Evolutionary conservation across 2,888 invertebrate species (phyloP).

Genomic region (Tenthredo livida): DNA sequence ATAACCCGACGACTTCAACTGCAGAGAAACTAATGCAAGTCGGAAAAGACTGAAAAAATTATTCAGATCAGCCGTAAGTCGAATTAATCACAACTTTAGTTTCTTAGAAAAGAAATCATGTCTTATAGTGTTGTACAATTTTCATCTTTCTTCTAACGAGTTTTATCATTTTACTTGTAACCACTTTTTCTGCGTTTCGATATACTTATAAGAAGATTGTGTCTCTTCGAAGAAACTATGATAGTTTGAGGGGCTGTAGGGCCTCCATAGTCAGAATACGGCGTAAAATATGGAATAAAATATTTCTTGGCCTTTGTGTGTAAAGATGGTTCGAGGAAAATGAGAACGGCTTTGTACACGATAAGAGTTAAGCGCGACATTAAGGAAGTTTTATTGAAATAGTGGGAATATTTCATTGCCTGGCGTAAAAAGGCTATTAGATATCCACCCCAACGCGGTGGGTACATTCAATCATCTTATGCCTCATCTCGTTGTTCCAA

Average conservation of each 20-base stretch:
- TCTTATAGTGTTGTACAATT: not conserved
- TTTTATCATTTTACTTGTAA: not conserved
- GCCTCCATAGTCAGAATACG: not conserved
- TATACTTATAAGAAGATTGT: not conserved
- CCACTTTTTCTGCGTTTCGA: not conserved
- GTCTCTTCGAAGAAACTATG: not conserved
- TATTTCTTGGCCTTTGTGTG: slow-evolving; percentile 12
- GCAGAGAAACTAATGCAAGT: not conserved
- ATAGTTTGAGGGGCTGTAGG: not conserved
- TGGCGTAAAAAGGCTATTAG: slow-evolving; percentile 50
- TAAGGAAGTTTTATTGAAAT: slow-evolving; percentile 51
- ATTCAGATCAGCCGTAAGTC: not conserved
- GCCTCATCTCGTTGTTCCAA: slow-evolving; percentile 50
- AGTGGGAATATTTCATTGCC: slow-evolving; percentile 46
- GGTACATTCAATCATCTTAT: slow-evolving; percentile 45
- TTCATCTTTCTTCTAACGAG: not conserved
- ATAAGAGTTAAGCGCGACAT: slow-evolving; percentile 41
- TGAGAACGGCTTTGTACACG: slow-evolving; percentile 26
- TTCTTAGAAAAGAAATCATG: not conserved
- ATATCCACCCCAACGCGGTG: slow-evolving; percentile 45
- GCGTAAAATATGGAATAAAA: not conserved
- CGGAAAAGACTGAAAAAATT: not conserved
- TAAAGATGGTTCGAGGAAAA: not conserved
- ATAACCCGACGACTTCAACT: not conserved
- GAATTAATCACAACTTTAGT: not conserved